Percentiles rank a stretch among this genome's conserved stretches.
phyloP scores from a whole-genome alignment of 2,113 vertebrate genomes.

The Rhea americana region DNA sequence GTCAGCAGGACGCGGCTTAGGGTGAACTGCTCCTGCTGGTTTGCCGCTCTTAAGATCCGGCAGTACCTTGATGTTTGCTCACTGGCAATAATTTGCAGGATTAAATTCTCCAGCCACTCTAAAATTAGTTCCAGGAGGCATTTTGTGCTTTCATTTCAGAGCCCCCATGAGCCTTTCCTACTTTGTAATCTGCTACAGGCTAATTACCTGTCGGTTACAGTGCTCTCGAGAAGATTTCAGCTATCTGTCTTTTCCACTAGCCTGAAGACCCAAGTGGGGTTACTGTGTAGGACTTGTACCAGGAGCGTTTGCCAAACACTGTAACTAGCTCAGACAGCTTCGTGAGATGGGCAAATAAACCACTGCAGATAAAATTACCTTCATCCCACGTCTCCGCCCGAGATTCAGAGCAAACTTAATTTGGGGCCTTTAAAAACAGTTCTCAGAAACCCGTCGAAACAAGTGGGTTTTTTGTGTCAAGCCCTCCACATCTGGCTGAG shows the following conservation, averaged over 20 bases:
- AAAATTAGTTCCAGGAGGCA: conserved; percentile 64
- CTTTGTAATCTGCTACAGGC: background rate
- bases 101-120: conserved; percentile 62
- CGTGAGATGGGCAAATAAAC: background rate
- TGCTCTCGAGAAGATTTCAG: conserved; percentile 27
- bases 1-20: conserved; percentile 36
- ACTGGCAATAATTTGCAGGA: conserved; percentile 63
- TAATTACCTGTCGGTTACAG: conserved; percentile 58
- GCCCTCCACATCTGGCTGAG: background rate
- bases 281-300: background rate
- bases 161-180: conserved; percentile 48
- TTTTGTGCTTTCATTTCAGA: conserved; percentile 56
- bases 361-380: conserved; percentile 13
- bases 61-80: conserved; percentile 50
- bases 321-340: conserved; percentile 24
- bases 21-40: conserved; percentile 31
- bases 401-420: background rate
- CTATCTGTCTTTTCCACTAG: conserved; percentile 45
- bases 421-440: background rate
- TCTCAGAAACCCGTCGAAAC: background rate
- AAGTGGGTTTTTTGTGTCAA: background rate
- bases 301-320: conserved; percentile 45
- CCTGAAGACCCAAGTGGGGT: conserved; percentile 35
- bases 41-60: conserved; percentile 31
- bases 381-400: background rate